Evolutionary conservation across 2,888 invertebrate genomes (phyloP).

Genomic region (Cybosia mesomella): DNA sequence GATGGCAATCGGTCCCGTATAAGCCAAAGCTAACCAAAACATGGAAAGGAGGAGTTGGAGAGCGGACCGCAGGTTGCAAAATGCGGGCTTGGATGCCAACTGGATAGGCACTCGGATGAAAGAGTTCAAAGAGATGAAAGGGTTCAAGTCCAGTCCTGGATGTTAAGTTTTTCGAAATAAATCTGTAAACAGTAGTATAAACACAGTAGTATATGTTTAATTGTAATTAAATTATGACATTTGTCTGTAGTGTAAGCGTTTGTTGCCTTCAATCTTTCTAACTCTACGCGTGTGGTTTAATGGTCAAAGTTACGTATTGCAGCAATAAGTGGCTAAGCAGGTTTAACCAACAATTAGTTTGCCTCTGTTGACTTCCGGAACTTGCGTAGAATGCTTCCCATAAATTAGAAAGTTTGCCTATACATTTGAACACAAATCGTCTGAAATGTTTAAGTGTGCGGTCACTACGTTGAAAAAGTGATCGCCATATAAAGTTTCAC

Average conservation of each 20-base stretch:
- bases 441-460: not conserved
- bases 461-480: not conserved
- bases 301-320: constrained; percentile 7
- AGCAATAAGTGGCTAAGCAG: constrained; percentile 8
- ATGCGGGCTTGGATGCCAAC: not conserved
- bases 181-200: too few relatives aligned
- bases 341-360: constrained; percentile 4
- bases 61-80: not conserved
- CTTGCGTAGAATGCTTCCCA: constrained; percentile 9
- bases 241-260: not conserved
- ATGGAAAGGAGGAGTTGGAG: not conserved
- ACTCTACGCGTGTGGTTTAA: constrained; percentile 17
- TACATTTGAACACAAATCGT: constrained; percentile 3
- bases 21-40: too few relatives aligned
- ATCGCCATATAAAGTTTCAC: not conserved
- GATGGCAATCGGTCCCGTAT: not conserved
- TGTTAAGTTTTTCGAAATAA: too few relatives aligned
- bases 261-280: not conserved
- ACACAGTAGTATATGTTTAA: too few relatives aligned
- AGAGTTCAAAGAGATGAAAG: too few relatives aligned
- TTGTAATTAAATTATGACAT: too few relatives aligned
- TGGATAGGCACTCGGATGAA: not conserved
- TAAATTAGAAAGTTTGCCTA: constrained; percentile 12
- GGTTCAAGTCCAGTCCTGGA: too few relatives aligned
- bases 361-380: constrained; percentile 3